These are phyloP conservation scores for Nephrotoma guestfalica DNA, from an alignment of 2,888 invertebrate species.

Conservation along the genomic window DNA sequence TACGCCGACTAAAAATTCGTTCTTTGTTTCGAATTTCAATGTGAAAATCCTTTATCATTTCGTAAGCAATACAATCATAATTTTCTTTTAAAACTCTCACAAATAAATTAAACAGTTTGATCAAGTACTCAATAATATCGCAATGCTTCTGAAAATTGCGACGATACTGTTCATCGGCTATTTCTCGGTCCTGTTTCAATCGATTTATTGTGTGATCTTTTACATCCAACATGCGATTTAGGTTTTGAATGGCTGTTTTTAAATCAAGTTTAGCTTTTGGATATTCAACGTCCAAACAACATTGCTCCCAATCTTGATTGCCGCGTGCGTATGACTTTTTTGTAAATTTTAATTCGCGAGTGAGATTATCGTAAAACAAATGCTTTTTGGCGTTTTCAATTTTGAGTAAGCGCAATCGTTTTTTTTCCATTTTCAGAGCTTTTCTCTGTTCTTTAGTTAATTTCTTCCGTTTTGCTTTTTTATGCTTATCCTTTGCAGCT, in stretches of 20 bases:
- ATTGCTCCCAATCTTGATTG: constrained; percentile 20
- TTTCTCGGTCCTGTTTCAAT: neutral
- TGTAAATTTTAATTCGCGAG: constrained; percentile 21
- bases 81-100: neutral
- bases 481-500: neutral
- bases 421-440: constrained; percentile 1
- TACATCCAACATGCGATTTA: neutral
- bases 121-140: neutral
- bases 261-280: constrained; percentile 21
- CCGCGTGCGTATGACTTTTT: constrained; percentile 19
- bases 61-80: neutral
- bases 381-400: neutral
- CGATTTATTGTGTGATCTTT: neutral
- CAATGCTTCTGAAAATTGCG: neutral
- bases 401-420: neutral
- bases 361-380: constrained; percentile 11
- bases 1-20: neutral
- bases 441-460: constrained; percentile 7
- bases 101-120: neutral
- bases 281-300: constrained; percentile 21
- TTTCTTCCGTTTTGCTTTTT: neutral
- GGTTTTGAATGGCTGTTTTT: neutral
- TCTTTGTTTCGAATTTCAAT: neutral
- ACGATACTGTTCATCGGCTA: neutral
- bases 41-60: neutral